Evolutionary conservation across 2,113 vertebrate genomes (phyloP).

Genomic region (Bostrychus sinensis): DNA sequence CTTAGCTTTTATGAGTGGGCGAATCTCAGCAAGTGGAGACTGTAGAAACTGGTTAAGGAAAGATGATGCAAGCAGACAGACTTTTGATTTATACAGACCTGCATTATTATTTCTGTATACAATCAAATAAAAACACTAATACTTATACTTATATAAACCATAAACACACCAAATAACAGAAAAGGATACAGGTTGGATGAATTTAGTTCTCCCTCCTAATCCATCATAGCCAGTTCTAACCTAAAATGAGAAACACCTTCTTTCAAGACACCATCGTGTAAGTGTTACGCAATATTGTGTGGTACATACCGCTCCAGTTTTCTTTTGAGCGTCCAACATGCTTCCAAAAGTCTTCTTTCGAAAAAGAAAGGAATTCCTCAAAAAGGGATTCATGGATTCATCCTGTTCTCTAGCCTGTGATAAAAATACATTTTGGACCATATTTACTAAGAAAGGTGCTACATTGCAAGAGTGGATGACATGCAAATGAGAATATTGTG

Average conservation of each 20-base stretch:
- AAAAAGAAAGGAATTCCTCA: constrained; percentile 87
- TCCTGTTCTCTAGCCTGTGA: constrained; percentile 68
- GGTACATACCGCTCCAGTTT: constrained; percentile 79
- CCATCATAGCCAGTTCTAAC: constrained; percentile 91
- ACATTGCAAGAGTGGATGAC: background rate
- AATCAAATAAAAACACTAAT: too few relatives aligned
- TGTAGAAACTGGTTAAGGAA: constrained; percentile 68
- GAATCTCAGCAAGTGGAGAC: constrained; percentile 80
- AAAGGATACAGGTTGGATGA: constrained; percentile 95
- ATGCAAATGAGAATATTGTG: too few relatives aligned
- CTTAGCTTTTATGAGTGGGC: constrained; percentile 78
- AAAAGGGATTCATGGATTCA: constrained; percentile 80
- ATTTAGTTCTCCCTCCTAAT: constrained; percentile 93
- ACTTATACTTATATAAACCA: background rate
- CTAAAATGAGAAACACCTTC: constrained; percentile 72
- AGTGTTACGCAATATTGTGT: too few relatives aligned
- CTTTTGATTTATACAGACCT: background rate
- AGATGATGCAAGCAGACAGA: background rate
- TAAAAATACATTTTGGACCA: background rate
- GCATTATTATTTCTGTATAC: too few relatives aligned
- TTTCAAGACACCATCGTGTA: background rate
- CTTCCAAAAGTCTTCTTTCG: constrained; percentile 81
- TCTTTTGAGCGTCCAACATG: constrained; percentile 76
- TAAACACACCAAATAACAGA: background rate
- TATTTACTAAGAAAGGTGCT: too few relatives aligned